Conservation (phyloP, 2,797 vertebrate species). For the Acipenser ruthenus region DNA sequence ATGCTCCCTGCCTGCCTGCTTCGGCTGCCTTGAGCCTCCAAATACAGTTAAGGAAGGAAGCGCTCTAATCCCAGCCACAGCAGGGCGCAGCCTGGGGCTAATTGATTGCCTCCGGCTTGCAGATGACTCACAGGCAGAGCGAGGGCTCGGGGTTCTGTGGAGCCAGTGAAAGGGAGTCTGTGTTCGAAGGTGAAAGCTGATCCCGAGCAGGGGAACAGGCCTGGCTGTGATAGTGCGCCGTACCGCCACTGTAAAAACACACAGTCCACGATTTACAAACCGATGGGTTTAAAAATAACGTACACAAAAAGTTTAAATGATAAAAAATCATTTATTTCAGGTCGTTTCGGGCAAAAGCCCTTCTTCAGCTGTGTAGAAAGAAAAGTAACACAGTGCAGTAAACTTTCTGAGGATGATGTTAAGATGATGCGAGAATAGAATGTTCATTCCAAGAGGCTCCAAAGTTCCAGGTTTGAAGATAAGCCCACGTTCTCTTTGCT, state of each 20-base stretch:
- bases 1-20: not conserved
- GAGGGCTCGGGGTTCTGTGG: not conserved
- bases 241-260: constrained; percentile 40
- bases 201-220: constrained; percentile 29
- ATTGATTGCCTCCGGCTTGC: not conserved
- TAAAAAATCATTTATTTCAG: no score
- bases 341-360: no score
- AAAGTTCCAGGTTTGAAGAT: no score
- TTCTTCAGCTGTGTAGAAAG: no score
- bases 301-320: constrained; percentile 27
- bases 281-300: constrained; percentile 50
- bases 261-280: constrained; percentile 45
- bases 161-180: no score
- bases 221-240: constrained; percentile 17
- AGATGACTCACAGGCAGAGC: not conserved
- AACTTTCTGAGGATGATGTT: no score
- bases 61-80: not conserved
- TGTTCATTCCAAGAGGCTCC: no score
- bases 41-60: not conserved
- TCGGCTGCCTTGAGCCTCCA: not conserved
- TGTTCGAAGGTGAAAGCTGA: constrained; percentile 21
- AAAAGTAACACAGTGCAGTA: no score
- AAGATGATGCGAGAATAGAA: no score
- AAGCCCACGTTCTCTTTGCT: no score
- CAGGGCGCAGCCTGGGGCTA: not conserved